These are phyloP conservation scores for Scomber scombrus DNA, from an alignment of 2,113 vertebrate species.

Conservation along the genomic window DNA sequence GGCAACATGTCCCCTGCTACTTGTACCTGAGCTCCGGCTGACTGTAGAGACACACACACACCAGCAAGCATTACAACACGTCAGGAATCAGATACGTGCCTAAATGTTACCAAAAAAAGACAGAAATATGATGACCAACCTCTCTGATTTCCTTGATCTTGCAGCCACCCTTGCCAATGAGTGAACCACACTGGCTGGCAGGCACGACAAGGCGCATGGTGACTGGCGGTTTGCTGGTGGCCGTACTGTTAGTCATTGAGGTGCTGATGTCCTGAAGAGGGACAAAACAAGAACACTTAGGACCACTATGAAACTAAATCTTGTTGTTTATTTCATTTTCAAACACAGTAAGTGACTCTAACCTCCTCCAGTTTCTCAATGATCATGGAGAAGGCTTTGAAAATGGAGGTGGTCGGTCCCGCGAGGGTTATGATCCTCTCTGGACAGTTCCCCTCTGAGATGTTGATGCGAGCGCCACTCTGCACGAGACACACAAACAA, in stretches of 20 bases:
- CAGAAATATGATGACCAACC: slow-evolving; percentile 77
- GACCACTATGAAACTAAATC: neutral
- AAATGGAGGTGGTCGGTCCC: slow-evolving; percentile 98
- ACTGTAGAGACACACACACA: slow-evolving; percentile 81
- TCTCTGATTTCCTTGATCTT: slow-evolving; percentile 99
- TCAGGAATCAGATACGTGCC: neutral
- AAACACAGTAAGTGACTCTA: slow-evolving; percentile 34
- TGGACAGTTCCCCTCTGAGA: slow-evolving; percentile 98
- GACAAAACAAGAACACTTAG: neutral
- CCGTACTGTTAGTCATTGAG: slow-evolving; percentile 98
- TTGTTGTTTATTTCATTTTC: too few relatives aligned
- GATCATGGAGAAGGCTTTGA: slow-evolving; percentile 99
- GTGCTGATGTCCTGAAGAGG: slow-evolving; percentile 94
- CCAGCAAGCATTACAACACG: neutral
- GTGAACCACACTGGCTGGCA: slow-evolving; percentile 97
- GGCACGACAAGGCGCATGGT: slow-evolving; percentile 97
- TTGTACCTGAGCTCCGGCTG: slow-evolving; percentile 98
- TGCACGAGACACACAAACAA: slow-evolving; percentile 63
- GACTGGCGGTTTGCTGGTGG: slow-evolving; percentile 97
- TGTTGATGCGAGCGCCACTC: slow-evolving; percentile 98
- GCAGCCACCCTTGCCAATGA: slow-evolving; percentile 98
- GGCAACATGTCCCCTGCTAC: slow-evolving; percentile 99
- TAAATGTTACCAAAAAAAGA: neutral
- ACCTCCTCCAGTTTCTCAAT: slow-evolving; percentile 99
- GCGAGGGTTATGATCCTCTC: slow-evolving; percentile 98